These are phyloP conservation scores for Oncorhynchus nerka DNA, from an alignment of 2,113 vertebrate genomes.

Conservation along the genomic window DNA sequence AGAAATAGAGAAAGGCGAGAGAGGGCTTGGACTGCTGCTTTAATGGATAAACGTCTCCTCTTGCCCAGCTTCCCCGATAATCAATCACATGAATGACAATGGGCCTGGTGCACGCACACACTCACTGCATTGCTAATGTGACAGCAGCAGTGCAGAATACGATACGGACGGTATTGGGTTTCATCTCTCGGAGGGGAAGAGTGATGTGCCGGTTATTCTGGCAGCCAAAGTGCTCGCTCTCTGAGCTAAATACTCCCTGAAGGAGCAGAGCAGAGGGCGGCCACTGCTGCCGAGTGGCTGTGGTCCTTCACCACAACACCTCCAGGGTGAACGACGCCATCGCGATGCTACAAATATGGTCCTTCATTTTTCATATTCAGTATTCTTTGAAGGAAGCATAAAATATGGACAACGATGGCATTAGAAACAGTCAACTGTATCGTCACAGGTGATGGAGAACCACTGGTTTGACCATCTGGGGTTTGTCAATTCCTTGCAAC, in stretches of 20 bases:
- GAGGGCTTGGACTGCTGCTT: constrained; percentile 26
- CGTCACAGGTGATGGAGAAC: too few species aligned
- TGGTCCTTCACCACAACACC: too few species aligned
- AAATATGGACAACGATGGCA: too few species aligned
- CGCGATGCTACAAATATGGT: too few species aligned
- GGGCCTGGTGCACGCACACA: constrained; percentile 39
- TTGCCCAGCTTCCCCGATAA: constrained; percentile 71
- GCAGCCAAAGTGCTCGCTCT: constrained; percentile 48
- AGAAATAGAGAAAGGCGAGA: neutral
- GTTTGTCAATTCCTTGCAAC: too few species aligned
- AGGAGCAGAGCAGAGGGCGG: constrained; percentile 9
- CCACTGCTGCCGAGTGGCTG: neutral
- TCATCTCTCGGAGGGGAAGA: constrained; percentile 46
- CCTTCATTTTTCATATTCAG: too few species aligned
- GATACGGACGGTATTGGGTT: constrained; percentile 52
- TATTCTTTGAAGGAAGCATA: too few species aligned
- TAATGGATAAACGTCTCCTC: constrained; percentile 74
- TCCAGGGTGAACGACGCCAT: too few species aligned
- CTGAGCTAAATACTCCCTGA: constrained; percentile 58
- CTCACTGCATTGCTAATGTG: constrained; percentile 44
- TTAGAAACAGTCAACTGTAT: too few species aligned
- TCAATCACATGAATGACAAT: constrained; percentile 78
- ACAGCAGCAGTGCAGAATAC: constrained; percentile 39
- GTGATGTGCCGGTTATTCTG: constrained; percentile 48
- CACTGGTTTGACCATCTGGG: too few species aligned